Base-by-base conservation (phyloP, 2,797 vertebrate species). In the Halcyon smyrnensis region DNA sequence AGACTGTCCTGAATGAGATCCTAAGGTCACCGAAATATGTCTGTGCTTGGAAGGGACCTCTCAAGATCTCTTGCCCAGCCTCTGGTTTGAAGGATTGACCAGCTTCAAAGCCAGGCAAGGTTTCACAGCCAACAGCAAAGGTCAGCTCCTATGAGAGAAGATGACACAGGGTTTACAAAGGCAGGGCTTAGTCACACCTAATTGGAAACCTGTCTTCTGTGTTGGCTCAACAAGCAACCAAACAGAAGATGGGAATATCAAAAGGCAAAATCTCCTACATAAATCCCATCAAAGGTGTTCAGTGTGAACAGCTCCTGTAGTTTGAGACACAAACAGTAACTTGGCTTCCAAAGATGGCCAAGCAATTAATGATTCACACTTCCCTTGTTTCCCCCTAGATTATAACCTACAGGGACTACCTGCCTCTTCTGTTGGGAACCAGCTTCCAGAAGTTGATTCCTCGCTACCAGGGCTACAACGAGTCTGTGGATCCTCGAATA, bases 381-480 rank as follows among this genome's bases (percentile, higher is more conserved):
- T 54, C 17, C 30, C 32, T 77, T 32, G 9, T 79, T 90, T 62
- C 32, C 41, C 67, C 62, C 53, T 93, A 99, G 99, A 92, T 99
- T 82, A 98, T 99, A 96, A 98, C 98, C 81, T 99, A 98, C 92
- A 98, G 98, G 73, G 98, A 99, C 93, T 99, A 99, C 79, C 96
- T 99, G 84, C 98, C 98, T 3, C 98, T 98, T 84, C 98, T 99
- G 27, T 67, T 99, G 85, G 99, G 99, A 12, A 8, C 15, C 2
- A 82, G 39, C 7, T 94, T 97, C 74, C 59, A 0, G 19, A 97
- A 20, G 6, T 18, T 97, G 20, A 96, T 99, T 4, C 98, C 98
- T 24, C 41, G 0, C 8, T 99, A 99, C 84, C 65, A 12, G 0
- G 90, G 95, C 77, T 99, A 99, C 95, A 90, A 98, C 2, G 93